A percentile compares a stretch with the other conserved stretches of the same genome.
phyloP scores from a whole-genome alignment of 2,113 vertebrate genomes.

The Caranx melampygus region DNA sequence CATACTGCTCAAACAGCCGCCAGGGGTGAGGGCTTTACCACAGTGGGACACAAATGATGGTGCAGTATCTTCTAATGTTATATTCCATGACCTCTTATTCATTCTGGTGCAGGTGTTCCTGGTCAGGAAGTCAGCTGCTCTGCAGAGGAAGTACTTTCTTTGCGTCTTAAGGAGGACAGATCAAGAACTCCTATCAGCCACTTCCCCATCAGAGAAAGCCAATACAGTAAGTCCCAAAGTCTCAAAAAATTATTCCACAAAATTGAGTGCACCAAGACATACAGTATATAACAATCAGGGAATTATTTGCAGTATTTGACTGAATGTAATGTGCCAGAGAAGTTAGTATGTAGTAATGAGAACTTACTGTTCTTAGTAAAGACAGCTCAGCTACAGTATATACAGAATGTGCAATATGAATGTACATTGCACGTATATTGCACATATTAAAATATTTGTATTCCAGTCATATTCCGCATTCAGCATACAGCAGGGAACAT shows the following conservation, averaged over 20 bases:
- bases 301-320: neutral
- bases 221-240: conserved; percentile 85
- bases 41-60: neutral
- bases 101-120: conserved; percentile 87
- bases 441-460: too few relatives aligned
- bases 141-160: conserved; percentile 92
- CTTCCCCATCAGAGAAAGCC: conserved; percentile 92
- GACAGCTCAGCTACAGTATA: too few relatives aligned
- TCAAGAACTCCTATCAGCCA: conserved; percentile 84
- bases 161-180: conserved; percentile 83
- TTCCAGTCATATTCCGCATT: too few relatives aligned
- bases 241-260: neutral
- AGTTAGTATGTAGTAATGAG: too few relatives aligned
- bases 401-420: too few relatives aligned
- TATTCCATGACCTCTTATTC: neutral
- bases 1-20: conserved; percentile 87
- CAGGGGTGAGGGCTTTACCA: conserved; percentile 85
- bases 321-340: neutral
- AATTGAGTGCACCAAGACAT: neutral
- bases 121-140: conserved; percentile 87
- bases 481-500: too few relatives aligned
- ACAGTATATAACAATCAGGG: neutral
- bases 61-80: accelerated
- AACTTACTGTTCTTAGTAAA: too few relatives aligned
- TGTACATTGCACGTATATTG: too few relatives aligned